Conservation (phyloP, 2,888 invertebrate genomes). For the Lepidonotus clava region DNA sequence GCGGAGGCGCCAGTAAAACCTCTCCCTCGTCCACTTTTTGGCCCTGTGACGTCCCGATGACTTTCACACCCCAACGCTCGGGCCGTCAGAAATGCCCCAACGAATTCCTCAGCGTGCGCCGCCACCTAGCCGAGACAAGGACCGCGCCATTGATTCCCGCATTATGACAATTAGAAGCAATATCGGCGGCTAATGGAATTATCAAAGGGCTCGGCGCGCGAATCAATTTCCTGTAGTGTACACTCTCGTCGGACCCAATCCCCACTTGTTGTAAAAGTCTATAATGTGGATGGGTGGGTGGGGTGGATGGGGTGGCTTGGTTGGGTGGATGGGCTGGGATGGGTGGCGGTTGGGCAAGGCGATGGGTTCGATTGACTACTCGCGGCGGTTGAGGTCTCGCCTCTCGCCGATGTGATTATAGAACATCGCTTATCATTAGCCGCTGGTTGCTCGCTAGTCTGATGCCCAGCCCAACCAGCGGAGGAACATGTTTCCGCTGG, state of each 20-base stretch:
- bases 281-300: neutral
- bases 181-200: conserved; percentile 48
- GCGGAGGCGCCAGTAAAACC: neutral
- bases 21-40: conserved; percentile 1
- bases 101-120: neutral
- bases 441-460: neutral
- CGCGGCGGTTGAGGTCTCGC: neutral
- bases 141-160: conserved; percentile 5
- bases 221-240: conserved; percentile 50
- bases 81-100: conserved; percentile 25
- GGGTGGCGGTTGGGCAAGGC: conserved; percentile 1
- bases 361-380: conserved; percentile 38
- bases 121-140: conserved; percentile 1
- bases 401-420: conserved; percentile 32
- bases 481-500: too few species aligned
- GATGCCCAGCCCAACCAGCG: too few species aligned
- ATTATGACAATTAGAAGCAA: conserved; percentile 49
- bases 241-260: neutral
- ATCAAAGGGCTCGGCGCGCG: conserved; percentile 29
- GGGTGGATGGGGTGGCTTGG: neutral
- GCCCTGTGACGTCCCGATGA: neutral
- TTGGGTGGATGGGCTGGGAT: neutral
- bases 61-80: neutral
- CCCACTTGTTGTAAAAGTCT: conserved; percentile 49
- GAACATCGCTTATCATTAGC: conserved; percentile 48